A percentile compares a stretch with the other conserved stretches of the same genome.
Conservation (phyloP, 2,888 invertebrate genomes). For the Ochropleura plecta region DNA sequence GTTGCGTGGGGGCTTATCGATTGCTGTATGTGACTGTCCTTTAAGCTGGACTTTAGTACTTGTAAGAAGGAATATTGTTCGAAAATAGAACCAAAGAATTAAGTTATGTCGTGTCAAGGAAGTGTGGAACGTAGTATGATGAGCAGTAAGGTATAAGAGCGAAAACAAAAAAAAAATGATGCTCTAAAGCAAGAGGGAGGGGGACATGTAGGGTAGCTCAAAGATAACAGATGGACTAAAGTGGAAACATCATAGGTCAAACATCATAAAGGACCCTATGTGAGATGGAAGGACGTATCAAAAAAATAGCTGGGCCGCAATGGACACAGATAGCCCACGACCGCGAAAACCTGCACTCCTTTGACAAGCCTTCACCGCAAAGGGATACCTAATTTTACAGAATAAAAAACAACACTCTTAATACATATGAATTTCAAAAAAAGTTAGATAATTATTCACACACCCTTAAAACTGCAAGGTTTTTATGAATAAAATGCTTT, state of each 20-base stretch:
- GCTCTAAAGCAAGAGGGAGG: no score
- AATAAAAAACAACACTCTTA: no score
- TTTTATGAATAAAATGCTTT: no score
- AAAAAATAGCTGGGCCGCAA: neutral
- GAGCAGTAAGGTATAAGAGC: no score
- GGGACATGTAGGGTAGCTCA: neutral
- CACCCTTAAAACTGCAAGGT: no score
- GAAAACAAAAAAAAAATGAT: no score
- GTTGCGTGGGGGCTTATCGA: slow-evolving; percentile 14
- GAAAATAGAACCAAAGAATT: neutral
- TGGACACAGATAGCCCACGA: neutral
- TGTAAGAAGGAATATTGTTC: slow-evolving; percentile 8
- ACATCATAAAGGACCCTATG: neutral
- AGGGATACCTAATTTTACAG: no score
- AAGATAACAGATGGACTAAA: neutral
- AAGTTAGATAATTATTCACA: no score
- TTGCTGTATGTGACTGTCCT: slow-evolving; percentile 24
- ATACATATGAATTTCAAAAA: no score
- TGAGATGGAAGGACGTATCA: neutral
- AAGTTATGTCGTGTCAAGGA: no score
- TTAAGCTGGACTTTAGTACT: neutral
- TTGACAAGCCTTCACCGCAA: neutral
- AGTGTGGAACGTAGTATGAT: no score
- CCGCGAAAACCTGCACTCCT: neutral
- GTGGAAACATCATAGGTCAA: neutral